Conservation (phyloP, 2,888 invertebrate genomes). For the Sphaerophoria taeniata region DNA sequence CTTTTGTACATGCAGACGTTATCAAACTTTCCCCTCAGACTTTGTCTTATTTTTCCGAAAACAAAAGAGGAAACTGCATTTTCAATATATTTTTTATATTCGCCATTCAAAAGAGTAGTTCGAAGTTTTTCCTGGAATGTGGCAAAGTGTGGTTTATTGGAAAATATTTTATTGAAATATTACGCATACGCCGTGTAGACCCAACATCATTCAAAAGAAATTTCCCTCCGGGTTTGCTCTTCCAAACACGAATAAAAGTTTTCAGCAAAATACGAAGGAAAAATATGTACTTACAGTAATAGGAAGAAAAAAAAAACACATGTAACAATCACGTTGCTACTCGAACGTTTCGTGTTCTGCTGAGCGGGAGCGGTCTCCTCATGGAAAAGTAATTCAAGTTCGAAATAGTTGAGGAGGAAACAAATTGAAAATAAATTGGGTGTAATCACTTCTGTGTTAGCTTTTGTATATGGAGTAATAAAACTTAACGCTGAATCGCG, state of each 20-base stretch:
- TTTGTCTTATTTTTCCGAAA: background rate
- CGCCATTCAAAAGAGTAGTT: constrained; percentile 49
- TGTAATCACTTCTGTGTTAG: constrained; percentile 52
- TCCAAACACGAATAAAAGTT: constrained; percentile 1
- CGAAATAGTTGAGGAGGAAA: constrained; percentile 41
- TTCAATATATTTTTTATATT: constrained; percentile 2
- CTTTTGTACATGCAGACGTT: too few species aligned
- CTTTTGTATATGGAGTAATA: constrained; percentile 30
- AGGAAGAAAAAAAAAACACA: background rate
- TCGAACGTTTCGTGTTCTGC: constrained; percentile 7
- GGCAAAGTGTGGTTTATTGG: constrained; percentile 22
- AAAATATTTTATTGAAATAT: constrained; percentile 55
- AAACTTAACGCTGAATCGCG: constrained; percentile 45
- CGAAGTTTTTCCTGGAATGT: constrained; percentile 22
- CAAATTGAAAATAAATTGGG: constrained; percentile 62
- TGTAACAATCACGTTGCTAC: constrained; percentile 21
- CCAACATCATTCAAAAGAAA: background rate
- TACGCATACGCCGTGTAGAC: constrained; percentile 39
- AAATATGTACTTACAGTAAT: background rate
- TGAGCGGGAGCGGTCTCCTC: background rate
- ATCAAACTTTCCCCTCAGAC: background rate
- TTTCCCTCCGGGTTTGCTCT: background rate
- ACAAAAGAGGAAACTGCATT: background rate
- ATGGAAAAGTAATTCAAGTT: constrained; percentile 49
- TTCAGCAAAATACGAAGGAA: background rate